A percentile compares a stretch with the other conserved stretches of the same genome.
Conservation (phyloP, 2,888 invertebrate genomes). For the Eretmocerus hayati region DNA sequence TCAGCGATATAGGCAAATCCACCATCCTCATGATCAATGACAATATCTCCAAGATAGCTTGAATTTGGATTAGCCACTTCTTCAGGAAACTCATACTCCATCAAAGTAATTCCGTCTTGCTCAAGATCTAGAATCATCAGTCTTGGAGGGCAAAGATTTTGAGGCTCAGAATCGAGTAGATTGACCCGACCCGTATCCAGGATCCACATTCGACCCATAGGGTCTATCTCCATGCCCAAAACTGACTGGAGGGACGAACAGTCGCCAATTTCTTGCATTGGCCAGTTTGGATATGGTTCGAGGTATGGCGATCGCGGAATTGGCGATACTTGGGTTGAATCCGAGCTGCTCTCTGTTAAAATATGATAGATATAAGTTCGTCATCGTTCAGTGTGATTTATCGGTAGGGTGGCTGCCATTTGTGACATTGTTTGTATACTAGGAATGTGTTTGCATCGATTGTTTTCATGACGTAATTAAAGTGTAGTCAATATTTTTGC, state of each 20-base stretch:
- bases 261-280: constrained; percentile 58
- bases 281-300: constrained; percentile 65
- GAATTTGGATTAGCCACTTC: constrained; percentile 53
- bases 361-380: too few relatives aligned
- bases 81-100: constrained; percentile 56
- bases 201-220: constrained; percentile 55
- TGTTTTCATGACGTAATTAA: too few relatives aligned
- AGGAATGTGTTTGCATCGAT: too few relatives aligned
- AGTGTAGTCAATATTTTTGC: too few relatives aligned
- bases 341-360: too few relatives aligned
- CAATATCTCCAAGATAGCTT: constrained; percentile 64
- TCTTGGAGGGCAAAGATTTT: constrained; percentile 58
- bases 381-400: too few relatives aligned
- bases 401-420: too few relatives aligned
- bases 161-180: constrained; percentile 48
- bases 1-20: constrained; percentile 67
- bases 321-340: too few relatives aligned
- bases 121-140: constrained; percentile 61
- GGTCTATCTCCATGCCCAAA: constrained; percentile 66
- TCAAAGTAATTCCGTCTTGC: constrained; percentile 48
- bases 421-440: too few relatives aligned
- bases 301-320: constrained; percentile 55
- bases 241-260: constrained; percentile 66
- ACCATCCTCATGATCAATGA: constrained; percentile 61
- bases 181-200: constrained; percentile 55